A percentile compares a stretch with the other conserved stretches of the same genome.
These are phyloP conservation scores for Microctenopoma stevenorrisi DNA, from an alignment of 2,797 vertebrate genomes.

Conservation along the genomic window DNA sequence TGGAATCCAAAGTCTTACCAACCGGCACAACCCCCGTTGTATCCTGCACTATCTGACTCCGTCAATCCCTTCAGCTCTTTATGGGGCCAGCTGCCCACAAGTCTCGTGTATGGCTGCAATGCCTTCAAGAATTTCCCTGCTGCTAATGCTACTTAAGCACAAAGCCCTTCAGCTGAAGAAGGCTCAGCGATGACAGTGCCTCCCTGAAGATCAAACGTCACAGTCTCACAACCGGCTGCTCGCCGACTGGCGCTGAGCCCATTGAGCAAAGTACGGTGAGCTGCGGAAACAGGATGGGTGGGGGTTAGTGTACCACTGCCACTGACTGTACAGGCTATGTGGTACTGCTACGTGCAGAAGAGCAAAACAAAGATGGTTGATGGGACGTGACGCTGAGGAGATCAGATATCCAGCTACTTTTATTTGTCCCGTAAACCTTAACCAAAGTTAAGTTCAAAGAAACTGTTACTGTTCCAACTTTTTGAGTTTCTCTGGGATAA, in stretches of 20 bases:
- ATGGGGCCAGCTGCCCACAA: conserved; percentile 57
- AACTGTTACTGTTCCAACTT: not conserved
- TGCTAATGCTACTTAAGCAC: conserved; percentile 75
- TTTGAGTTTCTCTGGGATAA: not conserved
- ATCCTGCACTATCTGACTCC: conserved; percentile 26
- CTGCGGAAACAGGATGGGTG: conserved; percentile 15
- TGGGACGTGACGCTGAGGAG: conserved; percentile 20
- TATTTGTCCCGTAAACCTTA: not conserved
- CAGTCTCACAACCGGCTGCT: conserved; percentile 27
- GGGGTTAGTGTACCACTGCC: conserved; percentile 38
- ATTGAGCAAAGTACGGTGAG: conserved; percentile 17
- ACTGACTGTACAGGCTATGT: conserved; percentile 20
- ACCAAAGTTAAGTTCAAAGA: not conserved
- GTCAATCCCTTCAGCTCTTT: conserved; percentile 58
- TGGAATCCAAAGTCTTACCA: not conserved
- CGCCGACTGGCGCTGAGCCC: conserved; percentile 29
- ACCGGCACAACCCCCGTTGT: not conserved
- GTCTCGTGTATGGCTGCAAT: conserved; percentile 64
- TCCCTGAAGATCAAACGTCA: conserved; percentile 55
- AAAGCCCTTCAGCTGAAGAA: conserved; percentile 57
- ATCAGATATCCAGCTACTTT: conserved; percentile 12
- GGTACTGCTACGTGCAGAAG: conserved; percentile 10
- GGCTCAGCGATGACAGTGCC: conserved; percentile 38
- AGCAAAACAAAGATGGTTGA: conserved; percentile 6
- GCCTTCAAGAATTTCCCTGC: conserved; percentile 75